Evolutionary conservation across 2,797 vertebrate species (phyloP), one percentile per base, ranked within the genome.

Genomic region (Lagorchestes hirsutus): DNA sequence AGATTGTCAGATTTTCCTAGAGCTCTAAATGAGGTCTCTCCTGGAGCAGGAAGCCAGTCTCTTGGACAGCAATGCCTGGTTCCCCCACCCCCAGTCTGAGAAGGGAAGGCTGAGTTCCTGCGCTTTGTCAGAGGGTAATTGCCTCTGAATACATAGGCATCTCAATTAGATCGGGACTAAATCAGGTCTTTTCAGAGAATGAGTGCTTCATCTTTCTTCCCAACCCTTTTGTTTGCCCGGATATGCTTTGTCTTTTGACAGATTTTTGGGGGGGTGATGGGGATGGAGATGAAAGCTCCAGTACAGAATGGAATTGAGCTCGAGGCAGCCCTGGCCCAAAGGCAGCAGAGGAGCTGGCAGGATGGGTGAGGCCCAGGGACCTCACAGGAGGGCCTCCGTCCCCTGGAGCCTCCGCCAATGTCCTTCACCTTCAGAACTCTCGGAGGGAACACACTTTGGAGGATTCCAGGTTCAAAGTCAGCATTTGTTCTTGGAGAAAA

Each of bases 211-310:
- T 97, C 96, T 97, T 97, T 97, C 97, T 98, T 97, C 97, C 96
- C 96, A 97, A 91, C 96, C 97, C 96, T 97, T 98, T 98, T 98
- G 98, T 98, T 97, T 98, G 96, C 97, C 97, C 96, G 96, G 97
- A 97, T 97, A 87, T 50, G 97, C 97, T 97, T 96, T 98, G 97
- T 98, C 97, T 93, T 97, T 97, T 97, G 97, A 97, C 98, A 98
- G 98, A 97, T 97, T 97, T 97, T 97, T 97, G 97, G 96, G 97
- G 97, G 97, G 97, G 97, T 6, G 24, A 29, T 96, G 96, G 96
- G 98, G 97, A 97, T 97, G 96, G 95, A 98, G 97, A 97, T 94
- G 97, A 97, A 98, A 98, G 96, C 97, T 97, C 97, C 96, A 96
- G 96, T 96, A 97, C 96, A 95, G 92, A 93, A 96, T 91, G 97